Conservation (phyloP, 2,888 invertebrate species). For the Diplazon laetatorius region DNA sequence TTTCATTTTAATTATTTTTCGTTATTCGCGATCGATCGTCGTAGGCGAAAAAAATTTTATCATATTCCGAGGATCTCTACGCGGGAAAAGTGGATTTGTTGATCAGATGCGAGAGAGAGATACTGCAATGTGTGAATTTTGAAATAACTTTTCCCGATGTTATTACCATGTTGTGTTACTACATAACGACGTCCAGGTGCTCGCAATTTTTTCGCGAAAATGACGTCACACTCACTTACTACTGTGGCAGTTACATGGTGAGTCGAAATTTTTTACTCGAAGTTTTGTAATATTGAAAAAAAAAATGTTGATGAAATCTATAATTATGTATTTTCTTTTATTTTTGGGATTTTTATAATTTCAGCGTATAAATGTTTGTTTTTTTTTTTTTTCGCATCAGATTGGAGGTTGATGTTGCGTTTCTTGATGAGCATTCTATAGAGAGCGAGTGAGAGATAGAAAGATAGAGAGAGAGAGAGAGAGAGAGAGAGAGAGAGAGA, state of each 20-base stretch:
- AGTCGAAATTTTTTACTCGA: neutral
- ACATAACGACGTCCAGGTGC: conserved; percentile 53
- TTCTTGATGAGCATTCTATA: no score
- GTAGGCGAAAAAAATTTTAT: conserved; percentile 69
- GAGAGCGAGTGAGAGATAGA: no score
- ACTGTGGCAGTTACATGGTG: conserved; percentile 73
- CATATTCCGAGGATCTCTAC: conserved; percentile 67
- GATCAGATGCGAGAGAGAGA: conserved; percentile 68
- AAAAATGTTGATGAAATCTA: neutral
- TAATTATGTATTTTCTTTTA: no score
- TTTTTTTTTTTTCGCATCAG: no score
- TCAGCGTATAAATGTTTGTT: no score
- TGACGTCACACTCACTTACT: conserved; percentile 56
- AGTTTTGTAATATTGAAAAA: neutral
- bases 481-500: no score
- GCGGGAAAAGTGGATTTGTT: conserved; percentile 60
- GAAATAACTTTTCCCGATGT: conserved; percentile 73
- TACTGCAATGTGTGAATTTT: conserved; percentile 70
- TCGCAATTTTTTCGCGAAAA: conserved; percentile 31
- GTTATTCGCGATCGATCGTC: neutral
- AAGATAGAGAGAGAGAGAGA: no score
- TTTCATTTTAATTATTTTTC: neutral
- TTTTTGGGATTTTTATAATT: no score
- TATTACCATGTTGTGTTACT: conserved; percentile 68
- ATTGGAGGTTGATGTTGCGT: no score